Evolutionary conservation across 2,888 invertebrate genomes (phyloP).

Genomic region (Platerodrilus igneus): DNA sequence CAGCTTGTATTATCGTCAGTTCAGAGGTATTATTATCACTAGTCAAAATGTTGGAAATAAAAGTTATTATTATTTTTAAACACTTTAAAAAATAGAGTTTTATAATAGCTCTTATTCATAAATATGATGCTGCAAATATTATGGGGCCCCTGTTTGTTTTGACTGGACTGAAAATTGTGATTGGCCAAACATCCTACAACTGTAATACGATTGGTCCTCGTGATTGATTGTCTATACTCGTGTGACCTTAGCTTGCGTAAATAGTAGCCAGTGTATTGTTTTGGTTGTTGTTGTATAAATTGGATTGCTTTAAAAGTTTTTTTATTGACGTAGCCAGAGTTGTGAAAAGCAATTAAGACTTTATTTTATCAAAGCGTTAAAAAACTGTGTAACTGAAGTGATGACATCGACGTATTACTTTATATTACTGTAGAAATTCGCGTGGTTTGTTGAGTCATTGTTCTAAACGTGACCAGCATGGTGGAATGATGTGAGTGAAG

Average conservation of each 20-base stretch:
- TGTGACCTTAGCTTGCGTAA: too few relatives aligned
- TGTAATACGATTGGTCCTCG: constrained; percentile 30
- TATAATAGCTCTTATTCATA: too few relatives aligned
- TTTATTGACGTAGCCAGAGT: constrained; percentile 11
- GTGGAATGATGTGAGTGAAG: constrained; percentile 22
- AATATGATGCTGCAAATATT: constrained; percentile 30
- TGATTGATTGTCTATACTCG: constrained; percentile 38
- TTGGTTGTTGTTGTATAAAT: too few relatives aligned
- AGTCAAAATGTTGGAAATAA: too few relatives aligned
- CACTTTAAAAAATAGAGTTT: too few relatives aligned
- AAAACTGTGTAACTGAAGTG: constrained; percentile 9
- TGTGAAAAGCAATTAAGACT: constrained; percentile 7
- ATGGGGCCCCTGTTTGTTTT: constrained; percentile 32
- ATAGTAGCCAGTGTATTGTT: constrained; percentile 32
- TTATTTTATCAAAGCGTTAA: constrained; percentile 8
- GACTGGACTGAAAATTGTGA: constrained; percentile 28
- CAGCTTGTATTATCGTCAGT: too few relatives aligned
- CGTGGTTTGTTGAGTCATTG: constrained; percentile 28
- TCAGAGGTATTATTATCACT: too few relatives aligned
- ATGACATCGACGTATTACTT: constrained; percentile 15
- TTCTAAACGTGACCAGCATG: constrained; percentile 24
- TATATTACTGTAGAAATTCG: constrained; percentile 13
- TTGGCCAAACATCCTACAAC: constrained; percentile 28
- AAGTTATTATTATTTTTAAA: too few relatives aligned
- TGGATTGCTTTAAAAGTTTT: too few relatives aligned